These are phyloP conservation scores for Leucoraja ocellata DNA, from an alignment of 2,797 vertebrate genomes.

Conservation along the genomic window DNA sequence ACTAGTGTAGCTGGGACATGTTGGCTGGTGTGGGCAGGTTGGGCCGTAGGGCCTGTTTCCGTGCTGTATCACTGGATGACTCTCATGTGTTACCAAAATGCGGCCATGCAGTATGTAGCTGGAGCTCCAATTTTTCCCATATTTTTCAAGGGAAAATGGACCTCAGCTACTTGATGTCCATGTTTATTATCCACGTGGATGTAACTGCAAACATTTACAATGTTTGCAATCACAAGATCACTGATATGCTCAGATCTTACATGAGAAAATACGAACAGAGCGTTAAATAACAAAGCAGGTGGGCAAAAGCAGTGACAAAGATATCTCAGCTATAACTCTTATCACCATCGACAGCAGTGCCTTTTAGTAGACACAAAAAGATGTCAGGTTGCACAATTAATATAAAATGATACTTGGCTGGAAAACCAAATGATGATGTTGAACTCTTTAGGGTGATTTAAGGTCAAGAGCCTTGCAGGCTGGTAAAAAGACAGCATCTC, in stretches of 20 bases:
- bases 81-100: not conserved
- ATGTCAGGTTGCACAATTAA: too few species aligned
- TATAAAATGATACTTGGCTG: too few species aligned
- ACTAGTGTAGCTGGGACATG: too few species aligned
- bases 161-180: not conserved
- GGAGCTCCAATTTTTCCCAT: not conserved
- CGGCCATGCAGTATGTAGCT: not conserved
- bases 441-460: too few species aligned
- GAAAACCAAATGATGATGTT: too few species aligned
- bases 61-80: too few species aligned
- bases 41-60: too few species aligned
- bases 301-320: not conserved
- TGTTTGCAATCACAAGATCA: not conserved
- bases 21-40: too few species aligned
- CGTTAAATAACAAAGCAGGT: not conserved
- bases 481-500: too few species aligned
- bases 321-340: not conserved
- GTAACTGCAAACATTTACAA: too few species aligned
- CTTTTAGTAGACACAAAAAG: too few species aligned
- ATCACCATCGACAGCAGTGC: not conserved
- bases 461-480: too few species aligned
- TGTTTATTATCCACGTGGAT: not conserved
- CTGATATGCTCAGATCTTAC: not conserved
- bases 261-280: not conserved
- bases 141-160: not conserved